These are phyloP conservation scores for Brachystomella parvula DNA, from an alignment of 1,140 invertebrate genomes.

Conservation along the genomic window DNA sequence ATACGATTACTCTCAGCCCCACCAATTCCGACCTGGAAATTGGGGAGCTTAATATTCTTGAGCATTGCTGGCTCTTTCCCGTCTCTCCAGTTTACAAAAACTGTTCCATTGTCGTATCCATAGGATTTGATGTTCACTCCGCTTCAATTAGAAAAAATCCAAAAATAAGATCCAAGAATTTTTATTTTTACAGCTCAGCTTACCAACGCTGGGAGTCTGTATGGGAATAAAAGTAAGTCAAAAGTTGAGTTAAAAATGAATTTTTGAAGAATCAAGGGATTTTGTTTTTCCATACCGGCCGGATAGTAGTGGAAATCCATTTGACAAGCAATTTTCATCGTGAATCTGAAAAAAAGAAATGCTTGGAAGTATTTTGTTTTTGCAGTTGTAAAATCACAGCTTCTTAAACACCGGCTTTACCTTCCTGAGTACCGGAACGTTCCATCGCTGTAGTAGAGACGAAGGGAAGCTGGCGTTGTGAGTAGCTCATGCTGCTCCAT, in stretches of 20 bases:
- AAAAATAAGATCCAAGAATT: no score
- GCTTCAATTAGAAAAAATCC: no score
- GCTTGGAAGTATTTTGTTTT: not conserved
- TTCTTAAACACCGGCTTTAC: not conserved
- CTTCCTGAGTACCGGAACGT: constrained; percentile 1
- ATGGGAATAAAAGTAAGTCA: no score
- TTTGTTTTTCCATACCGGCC: no score
- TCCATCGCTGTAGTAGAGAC: constrained; percentile 1
- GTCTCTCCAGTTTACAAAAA: not conserved
- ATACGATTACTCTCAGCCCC: not conserved
- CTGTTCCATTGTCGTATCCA: constrained; percentile 4
- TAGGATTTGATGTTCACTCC: not conserved
- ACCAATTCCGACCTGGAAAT: constrained; percentile 6
- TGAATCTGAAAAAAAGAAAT: not conserved
- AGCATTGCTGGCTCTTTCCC: constrained; percentile 6
- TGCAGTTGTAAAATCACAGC: no score
- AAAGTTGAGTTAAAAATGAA: no score
- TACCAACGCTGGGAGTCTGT: no score
- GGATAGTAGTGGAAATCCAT: not conserved
- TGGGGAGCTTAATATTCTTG: not conserved
- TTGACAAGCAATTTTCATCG: constrained; percentile 5
- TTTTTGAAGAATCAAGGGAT: no score
- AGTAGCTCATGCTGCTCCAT: constrained; percentile 1
- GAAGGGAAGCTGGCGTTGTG: not conserved
- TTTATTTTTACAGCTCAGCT: no score